phyloP scores from a whole-genome alignment of 2,888 invertebrate genomes.

The Linnaemya vulpina region DNA sequence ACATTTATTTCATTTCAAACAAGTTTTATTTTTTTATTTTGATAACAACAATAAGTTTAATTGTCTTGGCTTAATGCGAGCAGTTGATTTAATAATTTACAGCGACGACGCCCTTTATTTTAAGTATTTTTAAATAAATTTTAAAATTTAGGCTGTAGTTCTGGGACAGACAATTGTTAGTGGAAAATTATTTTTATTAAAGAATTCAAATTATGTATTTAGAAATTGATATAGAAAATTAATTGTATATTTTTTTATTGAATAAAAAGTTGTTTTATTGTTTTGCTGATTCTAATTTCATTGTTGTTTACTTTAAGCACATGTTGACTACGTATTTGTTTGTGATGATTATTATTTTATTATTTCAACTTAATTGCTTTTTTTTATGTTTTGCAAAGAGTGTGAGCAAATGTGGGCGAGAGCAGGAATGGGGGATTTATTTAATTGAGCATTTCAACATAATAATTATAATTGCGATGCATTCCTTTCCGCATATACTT shows the following conservation, averaged over 20 bases:
- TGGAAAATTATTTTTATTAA: background rate
- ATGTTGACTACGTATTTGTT: slow-evolving; percentile 9
- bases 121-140: slow-evolving; percentile 66
- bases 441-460: slow-evolving; percentile 26
- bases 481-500: background rate
- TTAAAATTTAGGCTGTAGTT: slow-evolving; percentile 19
- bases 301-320: slow-evolving; percentile 41
- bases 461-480: slow-evolving; percentile 34
- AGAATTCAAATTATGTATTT: background rate
- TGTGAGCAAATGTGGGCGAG: background rate
- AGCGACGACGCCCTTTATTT: slow-evolving; percentile 66
- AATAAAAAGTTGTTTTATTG: slow-evolving; percentile 65
- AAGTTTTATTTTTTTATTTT: background rate
- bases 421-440: slow-evolving; percentile 17
- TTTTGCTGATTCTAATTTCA: background rate
- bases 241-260: slow-evolving; percentile 39
- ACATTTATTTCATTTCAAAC: background rate
- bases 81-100: slow-evolving; percentile 28
- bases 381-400: slow-evolving; percentile 2
- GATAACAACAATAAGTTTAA: background rate
- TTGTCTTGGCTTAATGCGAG: background rate
- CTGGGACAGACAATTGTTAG: background rate
- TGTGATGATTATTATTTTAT: slow-evolving; percentile 50
- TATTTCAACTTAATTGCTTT: slow-evolving; percentile 8
- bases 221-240: background rate